phyloP scores from a whole-genome alignment of 2,113 vertebrate species.

The Thamnaconus septentrionalis region DNA sequence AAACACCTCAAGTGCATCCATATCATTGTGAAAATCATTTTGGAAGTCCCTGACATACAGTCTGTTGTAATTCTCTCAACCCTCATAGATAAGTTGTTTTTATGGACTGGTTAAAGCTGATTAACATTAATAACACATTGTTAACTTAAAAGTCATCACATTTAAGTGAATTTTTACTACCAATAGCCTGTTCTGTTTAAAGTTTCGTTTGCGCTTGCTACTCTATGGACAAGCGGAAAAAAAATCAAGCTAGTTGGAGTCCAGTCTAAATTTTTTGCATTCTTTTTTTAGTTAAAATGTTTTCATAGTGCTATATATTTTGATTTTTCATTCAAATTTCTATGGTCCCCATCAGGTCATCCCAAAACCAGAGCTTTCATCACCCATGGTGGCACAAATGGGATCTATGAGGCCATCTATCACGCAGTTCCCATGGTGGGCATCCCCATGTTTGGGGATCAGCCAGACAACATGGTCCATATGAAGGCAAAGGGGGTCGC shows the following conservation, averaged over 20 bases:
- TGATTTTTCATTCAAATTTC: too few relatives aligned
- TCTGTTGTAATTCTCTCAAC: too few relatives aligned
- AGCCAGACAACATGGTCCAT: constrained; percentile 84
- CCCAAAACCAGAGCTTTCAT: constrained; percentile 87
- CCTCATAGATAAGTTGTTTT: too few relatives aligned
- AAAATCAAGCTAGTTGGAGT: not conserved
- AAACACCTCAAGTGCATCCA: too few relatives aligned
- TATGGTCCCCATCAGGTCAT: constrained; percentile 76
- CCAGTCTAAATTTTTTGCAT: not conserved
- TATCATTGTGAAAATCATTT: too few relatives aligned
- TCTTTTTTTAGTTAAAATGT: not conserved
- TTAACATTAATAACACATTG: not conserved
- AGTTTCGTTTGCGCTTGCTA: too few relatives aligned
- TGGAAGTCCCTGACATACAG: too few relatives aligned
- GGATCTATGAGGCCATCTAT: constrained; percentile 94
- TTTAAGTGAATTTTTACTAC: too few relatives aligned
- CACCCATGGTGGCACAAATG: constrained; percentile 91
- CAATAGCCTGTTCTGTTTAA: too few relatives aligned
- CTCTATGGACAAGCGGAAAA: too few relatives aligned
- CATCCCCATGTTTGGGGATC: constrained; percentile 86
- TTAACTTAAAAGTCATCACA: not conserved
- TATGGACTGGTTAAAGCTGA: too few relatives aligned
- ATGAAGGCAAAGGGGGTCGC: constrained; percentile 85
- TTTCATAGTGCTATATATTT: too few relatives aligned
- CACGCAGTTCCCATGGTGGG: constrained; percentile 88